A percentile compares a stretch with the other conserved stretches of the same genome.
phyloP scores from a whole-genome alignment of 2,797 vertebrate genomes.

The Benthosema pterotum region DNA sequence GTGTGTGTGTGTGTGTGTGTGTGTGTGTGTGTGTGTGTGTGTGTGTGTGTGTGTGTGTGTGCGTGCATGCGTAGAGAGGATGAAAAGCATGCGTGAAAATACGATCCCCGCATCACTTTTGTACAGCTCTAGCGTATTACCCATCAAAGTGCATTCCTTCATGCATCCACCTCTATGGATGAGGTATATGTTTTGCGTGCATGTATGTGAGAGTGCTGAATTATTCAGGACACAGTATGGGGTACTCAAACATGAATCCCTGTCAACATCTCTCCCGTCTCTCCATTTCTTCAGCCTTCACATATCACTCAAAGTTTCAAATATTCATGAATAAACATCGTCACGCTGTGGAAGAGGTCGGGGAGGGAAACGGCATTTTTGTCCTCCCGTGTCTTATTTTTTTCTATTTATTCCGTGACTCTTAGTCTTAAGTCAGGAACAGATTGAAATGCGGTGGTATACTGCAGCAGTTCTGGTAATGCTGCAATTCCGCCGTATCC shows the following conservation, averaged over 20 bases:
- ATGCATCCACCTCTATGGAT: constrained; percentile 1
- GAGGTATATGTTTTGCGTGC: neutral
- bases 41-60: too few relatives aligned
- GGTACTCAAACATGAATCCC: constrained; percentile 14
- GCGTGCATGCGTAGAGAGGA: too few relatives aligned
- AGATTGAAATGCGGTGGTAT: constrained; percentile 36
- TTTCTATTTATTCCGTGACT: constrained; percentile 22
- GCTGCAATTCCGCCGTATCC: constrained; percentile 50
- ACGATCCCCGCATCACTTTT: neutral
- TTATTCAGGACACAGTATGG: constrained; percentile 21
- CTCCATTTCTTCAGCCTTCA: constrained; percentile 4
- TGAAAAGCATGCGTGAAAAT: too few relatives aligned
- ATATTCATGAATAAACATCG: constrained; percentile 24
- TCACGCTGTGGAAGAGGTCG: too few relatives aligned
- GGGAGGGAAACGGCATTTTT: neutral
- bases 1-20: too few relatives aligned
- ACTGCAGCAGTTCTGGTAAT: constrained; percentile 21
- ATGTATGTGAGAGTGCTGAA: constrained; percentile 4
- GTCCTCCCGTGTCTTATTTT: constrained; percentile 16
- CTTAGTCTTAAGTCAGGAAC: constrained; percentile 15
- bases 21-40: too few relatives aligned
- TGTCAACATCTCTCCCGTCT: constrained; percentile 11
- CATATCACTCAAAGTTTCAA: constrained; percentile 5
- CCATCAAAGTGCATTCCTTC: constrained; percentile 10
- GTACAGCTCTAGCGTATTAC: neutral